Percentiles rank a stretch among this genome's conserved stretches.
phyloP scores from a whole-genome alignment of 2,113 vertebrate species.

The Pimephales promelas region DNA sequence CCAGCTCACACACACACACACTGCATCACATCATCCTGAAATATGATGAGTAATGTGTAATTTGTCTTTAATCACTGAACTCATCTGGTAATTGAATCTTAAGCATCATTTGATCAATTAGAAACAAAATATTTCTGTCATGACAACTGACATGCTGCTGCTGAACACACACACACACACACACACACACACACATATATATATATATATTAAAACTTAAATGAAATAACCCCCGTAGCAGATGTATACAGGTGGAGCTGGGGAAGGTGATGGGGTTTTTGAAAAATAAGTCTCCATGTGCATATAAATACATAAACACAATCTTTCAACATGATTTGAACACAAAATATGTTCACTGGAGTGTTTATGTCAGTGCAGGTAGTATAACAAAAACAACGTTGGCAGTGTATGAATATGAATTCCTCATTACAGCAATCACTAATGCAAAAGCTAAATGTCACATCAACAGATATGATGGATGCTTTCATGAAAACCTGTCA shows the following conservation, averaged over 20 bases:
- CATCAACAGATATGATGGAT: neutral
- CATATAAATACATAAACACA: too few species aligned
- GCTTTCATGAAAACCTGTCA: conserved; percentile 13
- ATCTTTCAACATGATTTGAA: too few species aligned
- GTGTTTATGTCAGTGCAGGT: neutral
- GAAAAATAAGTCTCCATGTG: too few species aligned
- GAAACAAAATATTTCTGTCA: neutral
- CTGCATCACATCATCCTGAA: neutral
- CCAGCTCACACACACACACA: neutral
- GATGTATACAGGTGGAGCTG: too few species aligned
- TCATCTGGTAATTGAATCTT: neutral
- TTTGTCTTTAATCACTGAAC: neutral
- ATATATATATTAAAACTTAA: too few species aligned
- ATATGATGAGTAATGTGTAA: neutral
- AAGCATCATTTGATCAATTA: neutral
- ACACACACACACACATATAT: too few species aligned
- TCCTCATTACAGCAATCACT: neutral
- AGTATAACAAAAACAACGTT: neutral
- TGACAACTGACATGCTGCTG: too few species aligned
- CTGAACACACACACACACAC: too few species aligned
- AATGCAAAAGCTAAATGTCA: neutral
- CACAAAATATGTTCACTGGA: neutral
- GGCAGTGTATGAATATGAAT: neutral
- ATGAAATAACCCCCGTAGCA: too few species aligned
- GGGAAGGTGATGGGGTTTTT: too few species aligned